Base-by-base conservation (phyloP, 64 coral and sea anemone genomes). In the Cladopsammia gracilis region DNA sequence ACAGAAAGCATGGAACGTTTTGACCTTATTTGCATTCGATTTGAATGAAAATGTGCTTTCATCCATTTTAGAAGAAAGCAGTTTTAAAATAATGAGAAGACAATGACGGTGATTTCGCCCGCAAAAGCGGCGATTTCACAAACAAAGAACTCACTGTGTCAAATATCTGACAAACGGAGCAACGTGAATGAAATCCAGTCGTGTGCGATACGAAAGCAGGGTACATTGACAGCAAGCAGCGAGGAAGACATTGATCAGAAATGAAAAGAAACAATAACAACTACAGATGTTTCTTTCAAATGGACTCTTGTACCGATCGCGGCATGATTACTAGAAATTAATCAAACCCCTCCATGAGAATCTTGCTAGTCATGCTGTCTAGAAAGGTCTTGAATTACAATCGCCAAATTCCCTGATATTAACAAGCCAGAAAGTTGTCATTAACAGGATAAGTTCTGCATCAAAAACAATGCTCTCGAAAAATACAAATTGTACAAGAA, bases 131-230 rank as follows among this genome's bases (percentile, higher is more conserved):
- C 43, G 60, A 84, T 48, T 84, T 47, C 57, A 45, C 60, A 50
- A 67, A 84, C 80, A 84, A 84, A 84, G 80, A 64, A 68, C 19
- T 49, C n/a, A 45, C 60, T 84, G 42, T 84, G 80, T 68, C 18
- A 24, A 84, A 62, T 6, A 61, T 46, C 43, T 43, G 57, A 64
- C 52, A 79, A 58, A 59, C n/a, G 54, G 1, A 34, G 77, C 1
- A 22, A 23, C 7, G 6, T 45, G 25, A 48, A 84, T 67, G 80
- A 84, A 49, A 47, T 19, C 60, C 45, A 62, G 16, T 23, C 58
- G 58, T 43, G 16, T 20, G 15, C 19, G 19, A 64, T 45, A 68
- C 19, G 77, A 79, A 34, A 60, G 34, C 9, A 10, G 34, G 15
- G n/a, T 73, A 44, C 42, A 44, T 25, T 45, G 12, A 82, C 7